These are phyloP conservation scores for Mohoua ochrocephala DNA, from an alignment of 2,113 vertebrate species.

Conservation along the genomic window DNA sequence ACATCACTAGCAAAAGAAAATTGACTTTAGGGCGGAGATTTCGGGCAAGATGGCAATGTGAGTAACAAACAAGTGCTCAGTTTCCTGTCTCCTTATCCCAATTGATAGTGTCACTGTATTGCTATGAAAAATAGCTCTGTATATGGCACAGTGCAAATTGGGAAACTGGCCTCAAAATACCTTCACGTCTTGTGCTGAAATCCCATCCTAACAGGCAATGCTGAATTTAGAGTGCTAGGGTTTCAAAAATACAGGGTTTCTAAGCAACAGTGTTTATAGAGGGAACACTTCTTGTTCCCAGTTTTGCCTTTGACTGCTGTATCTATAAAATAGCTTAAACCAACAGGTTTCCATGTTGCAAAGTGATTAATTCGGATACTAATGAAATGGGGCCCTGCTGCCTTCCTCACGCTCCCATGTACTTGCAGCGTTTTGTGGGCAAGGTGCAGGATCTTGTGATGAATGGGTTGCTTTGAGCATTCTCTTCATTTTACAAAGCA, in stretches of 20 bases:
- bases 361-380: not conserved
- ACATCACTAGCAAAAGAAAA: not conserved
- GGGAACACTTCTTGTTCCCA: slow-evolving; percentile 12
- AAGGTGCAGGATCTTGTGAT: not conserved
- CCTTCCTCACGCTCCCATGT: not conserved
- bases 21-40: not conserved
- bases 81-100: not conserved
- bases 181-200: not conserved
- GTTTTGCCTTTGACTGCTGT: slow-evolving; percentile 21
- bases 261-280: slow-evolving; percentile 58
- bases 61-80: not conserved
- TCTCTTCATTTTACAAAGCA: not conserved
- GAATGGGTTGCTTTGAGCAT: not conserved
- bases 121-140: not conserved
- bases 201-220: slow-evolving; percentile 34
- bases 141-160: not conserved
- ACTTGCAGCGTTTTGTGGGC: not conserved
- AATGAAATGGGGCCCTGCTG: not conserved
- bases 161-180: not conserved
- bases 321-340: slow-evolving; percentile 36
- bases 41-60: not conserved
- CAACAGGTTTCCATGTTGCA: not conserved
- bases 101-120: not conserved
- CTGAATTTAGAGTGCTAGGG: slow-evolving; percentile 31
- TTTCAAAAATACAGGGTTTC: slow-evolving; percentile 64